A percentile compares a stretch with the other conserved stretches of the same genome.
Evolutionary conservation across 1,140 invertebrate genomes (phyloP).

Genomic region (Pseudomyrmex flavicornis): DNA sequence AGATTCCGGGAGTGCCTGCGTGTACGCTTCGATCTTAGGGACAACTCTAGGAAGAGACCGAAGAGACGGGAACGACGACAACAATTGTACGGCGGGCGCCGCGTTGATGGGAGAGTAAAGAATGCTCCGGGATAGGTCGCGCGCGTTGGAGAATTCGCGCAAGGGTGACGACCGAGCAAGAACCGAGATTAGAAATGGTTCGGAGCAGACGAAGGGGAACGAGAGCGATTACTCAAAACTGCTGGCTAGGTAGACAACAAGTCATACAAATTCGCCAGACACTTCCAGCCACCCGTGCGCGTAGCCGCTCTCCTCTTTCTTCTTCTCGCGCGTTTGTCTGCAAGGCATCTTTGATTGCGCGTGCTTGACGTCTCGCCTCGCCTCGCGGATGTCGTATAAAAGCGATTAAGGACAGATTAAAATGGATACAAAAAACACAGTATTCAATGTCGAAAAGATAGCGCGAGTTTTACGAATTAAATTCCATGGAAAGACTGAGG

Average conservation of each 20-base stretch:
- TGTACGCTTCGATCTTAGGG: conserved; percentile 34
- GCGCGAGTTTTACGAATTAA: conserved; percentile 5
- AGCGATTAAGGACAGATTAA: conserved; percentile 23
- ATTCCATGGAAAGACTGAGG: conserved; percentile 16
- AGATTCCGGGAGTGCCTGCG: conserved; percentile 57
- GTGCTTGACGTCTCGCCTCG: conserved; percentile 12
- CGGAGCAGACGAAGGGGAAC: conserved; percentile 6
- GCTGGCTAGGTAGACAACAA: conserved; percentile 50
- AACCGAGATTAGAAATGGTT: background rate
- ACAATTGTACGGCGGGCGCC: conserved; percentile 18
- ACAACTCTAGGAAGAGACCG: conserved; percentile 7
- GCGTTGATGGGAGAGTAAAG: conserved; percentile 53
- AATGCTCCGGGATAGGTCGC: conserved; percentile 39
- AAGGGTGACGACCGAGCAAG: conserved; percentile 45
- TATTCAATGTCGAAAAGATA: background rate
- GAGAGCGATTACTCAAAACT: conserved; percentile 57
- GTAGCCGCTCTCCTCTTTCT: background rate
- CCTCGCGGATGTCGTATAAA: conserved; percentile 27
- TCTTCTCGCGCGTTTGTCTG: conserved; percentile 7
- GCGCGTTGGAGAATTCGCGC: conserved; percentile 11
- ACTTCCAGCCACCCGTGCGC: conserved; percentile 13
- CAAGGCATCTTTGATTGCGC: conserved; percentile 44
- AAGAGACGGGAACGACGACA: background rate
- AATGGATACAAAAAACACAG: conserved; percentile 11
- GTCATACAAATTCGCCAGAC: conserved; percentile 53